Evolutionary conservation across 2,888 invertebrate species (phyloP), one percentile per base, ranked within the genome.

Genomic region (Hemaris fuciformis): DNA sequence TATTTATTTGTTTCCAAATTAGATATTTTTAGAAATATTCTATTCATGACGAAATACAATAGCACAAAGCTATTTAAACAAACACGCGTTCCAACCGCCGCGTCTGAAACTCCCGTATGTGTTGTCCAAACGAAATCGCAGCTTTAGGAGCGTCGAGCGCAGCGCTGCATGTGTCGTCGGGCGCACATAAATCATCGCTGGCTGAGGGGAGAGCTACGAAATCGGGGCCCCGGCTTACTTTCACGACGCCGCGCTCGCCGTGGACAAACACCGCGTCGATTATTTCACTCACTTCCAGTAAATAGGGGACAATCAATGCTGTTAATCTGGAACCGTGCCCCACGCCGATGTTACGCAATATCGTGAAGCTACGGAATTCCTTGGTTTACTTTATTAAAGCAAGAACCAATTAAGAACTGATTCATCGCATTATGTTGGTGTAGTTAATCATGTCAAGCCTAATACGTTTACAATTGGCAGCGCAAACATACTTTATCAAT

Each of bases 131-230:
- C 73, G 64, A 81, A 85, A 83, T 84, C 86, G 85, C 88, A 84
- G 85, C 84, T 87, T 83, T 82, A 82, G 82, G 72, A 83, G 79
- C 85, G 81, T 75, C 79, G 80, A 78, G 83, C 87, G 85, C 88
- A 86, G 80, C 88, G 88, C 88, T 90, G 91, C 90, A 91, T 89
- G 91, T 91, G 91, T 90, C 90, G 88, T 86, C 82, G 81, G 83
- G 80, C 76, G 79, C 73, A 70, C 79, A 85, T 91, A 90, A 90
- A 91, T 91, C 91, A 91, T 89, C 79, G 74, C 76, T 64, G 71
- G 78, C 73, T 66, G 71, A 70, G 74, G 80, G 81, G 80, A 74
- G 77, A 74, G 78, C 74, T 70, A 82, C 83, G 76, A 78, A 84
- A 85, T 81, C 85, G 83, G 85, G 84, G 80, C 69, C 82, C 81